A percentile compares a stretch with the other conserved stretches of the same genome.
Conservation (phyloP, 2,888 invertebrate genomes). For the Apotomis betuletana region DNA sequence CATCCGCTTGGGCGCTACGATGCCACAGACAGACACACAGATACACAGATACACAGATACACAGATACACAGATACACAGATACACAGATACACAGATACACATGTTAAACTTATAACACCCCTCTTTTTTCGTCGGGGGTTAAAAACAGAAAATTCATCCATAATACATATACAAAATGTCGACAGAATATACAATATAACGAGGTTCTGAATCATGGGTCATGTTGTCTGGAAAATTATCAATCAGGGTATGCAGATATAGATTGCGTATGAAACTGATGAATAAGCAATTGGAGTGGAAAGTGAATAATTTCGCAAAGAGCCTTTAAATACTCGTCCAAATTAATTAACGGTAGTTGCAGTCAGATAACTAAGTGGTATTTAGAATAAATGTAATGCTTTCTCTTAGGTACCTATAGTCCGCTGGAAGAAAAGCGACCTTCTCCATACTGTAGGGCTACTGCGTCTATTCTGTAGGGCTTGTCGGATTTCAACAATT, state of each 20-base stretch:
- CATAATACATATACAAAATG: conserved; percentile 19
- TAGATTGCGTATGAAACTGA: conserved; percentile 10
- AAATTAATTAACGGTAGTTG: background rate
- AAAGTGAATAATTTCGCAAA: conserved; percentile 20
- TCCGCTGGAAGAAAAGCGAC: too few species aligned
- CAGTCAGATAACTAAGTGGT: background rate
- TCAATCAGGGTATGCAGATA: conserved; percentile 28
- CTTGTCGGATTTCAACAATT: too few species aligned
- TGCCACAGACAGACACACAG: too few species aligned
- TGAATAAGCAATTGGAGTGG: conserved; percentile 11
- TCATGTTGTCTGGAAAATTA: background rate
- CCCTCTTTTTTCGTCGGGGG: too few species aligned
- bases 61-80: too few species aligned
- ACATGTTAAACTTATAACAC: too few species aligned
- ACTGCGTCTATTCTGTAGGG: too few species aligned
- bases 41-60: too few species aligned
- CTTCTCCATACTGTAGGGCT: too few species aligned
- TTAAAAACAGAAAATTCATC: conserved; percentile 9
- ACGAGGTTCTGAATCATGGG: conserved; percentile 6
- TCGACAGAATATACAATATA: conserved; percentile 19
- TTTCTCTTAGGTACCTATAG: too few species aligned
- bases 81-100: too few species aligned
- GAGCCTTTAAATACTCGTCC: conserved; percentile 11
- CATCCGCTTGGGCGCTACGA: too few species aligned
- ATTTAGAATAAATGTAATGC: background rate